Evolutionary conservation across 2,888 invertebrate species (phyloP).

Genomic region (Atrina japonica): DNA sequence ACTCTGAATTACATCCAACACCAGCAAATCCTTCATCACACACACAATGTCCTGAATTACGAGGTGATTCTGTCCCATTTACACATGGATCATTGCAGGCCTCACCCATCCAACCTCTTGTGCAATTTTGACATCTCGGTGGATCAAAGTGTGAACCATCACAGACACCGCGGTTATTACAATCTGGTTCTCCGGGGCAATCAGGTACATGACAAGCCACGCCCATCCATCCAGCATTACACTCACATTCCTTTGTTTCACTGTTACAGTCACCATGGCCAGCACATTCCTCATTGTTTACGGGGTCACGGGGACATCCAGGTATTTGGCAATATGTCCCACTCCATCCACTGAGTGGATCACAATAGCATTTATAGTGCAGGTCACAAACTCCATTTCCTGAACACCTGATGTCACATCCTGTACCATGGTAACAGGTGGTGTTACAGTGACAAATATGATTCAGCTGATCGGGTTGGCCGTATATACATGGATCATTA

Average conservation of each 20-base stretch:
- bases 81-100: conserved; percentile 65
- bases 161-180: conserved; percentile 61
- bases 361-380: conserved; percentile 59
- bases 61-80: conserved; percentile 54
- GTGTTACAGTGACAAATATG: conserved; percentile 60
- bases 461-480: conserved; percentile 47
- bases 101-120: conserved; percentile 63
- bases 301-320: conserved; percentile 66
- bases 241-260: conserved; percentile 58
- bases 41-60: conserved; percentile 60
- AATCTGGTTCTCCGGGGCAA: conserved; percentile 69
- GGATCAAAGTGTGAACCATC: conserved; percentile 54
- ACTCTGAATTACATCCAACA: conserved; percentile 69
- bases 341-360: conserved; percentile 62
- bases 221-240: conserved; percentile 63
- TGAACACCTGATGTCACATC: conserved; percentile 69
- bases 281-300: conserved; percentile 59
- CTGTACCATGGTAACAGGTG: conserved; percentile 65
- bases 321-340: conserved; percentile 65
- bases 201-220: conserved; percentile 60
- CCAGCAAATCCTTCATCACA: conserved; percentile 71
- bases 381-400: conserved; percentile 61
- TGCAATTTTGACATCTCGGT: conserved; percentile 62
- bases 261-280: conserved; percentile 68
- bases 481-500: conserved; percentile 68